Base-by-base conservation (phyloP, 2,888 invertebrate species). In the Eupithecia dodoneata region DNA sequence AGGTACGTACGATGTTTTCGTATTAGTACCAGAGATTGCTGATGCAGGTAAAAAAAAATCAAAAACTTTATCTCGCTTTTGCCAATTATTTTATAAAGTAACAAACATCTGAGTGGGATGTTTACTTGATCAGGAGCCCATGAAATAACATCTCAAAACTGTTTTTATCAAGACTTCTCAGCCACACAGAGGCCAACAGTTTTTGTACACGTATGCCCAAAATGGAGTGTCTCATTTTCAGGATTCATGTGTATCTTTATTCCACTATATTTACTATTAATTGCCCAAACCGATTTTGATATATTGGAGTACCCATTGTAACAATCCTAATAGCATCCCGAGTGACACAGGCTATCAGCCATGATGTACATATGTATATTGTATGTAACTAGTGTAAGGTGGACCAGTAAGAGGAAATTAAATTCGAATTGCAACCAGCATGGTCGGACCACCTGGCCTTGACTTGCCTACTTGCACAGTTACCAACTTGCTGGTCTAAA, bases 381-480 rank as follows among this genome's bases (percentile, higher is more conserved):
- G 85, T 88, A 85, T 84, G 82, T 84, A 88, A 84, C 84, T 86
- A 82, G 89, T 80, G 81, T 88, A 89, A 90, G 88, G 90, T 89
- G 84, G 89, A 89, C 89, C 85, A 87, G 87, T 88, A 84, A 89
- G 86, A 87, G 84, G 86, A 85, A 83, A 89, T 87, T 85, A 85
- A 85, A 84, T 85, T 85, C 85, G 84, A 90, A 90, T 89, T 85
- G 88, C 86, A 82, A 86, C 82, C 73, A 79, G 83, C 89, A 87
- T 89, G 89, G 90, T 84, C 84, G 70, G 59, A 72, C 74, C 73
- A 55, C 78, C 74, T 85, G 89, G 87, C 88, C 89, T 90, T 85
- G 85, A 82, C 3, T 59, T 59, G 9, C 18, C 18, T 59, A 59
- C 9, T 59, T 59, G 18, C 55, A 59, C 9, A 18, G 18, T 59